phyloP scores from a whole-genome alignment of 2,797 vertebrate genomes.

The Masticophis lateralis region DNA sequence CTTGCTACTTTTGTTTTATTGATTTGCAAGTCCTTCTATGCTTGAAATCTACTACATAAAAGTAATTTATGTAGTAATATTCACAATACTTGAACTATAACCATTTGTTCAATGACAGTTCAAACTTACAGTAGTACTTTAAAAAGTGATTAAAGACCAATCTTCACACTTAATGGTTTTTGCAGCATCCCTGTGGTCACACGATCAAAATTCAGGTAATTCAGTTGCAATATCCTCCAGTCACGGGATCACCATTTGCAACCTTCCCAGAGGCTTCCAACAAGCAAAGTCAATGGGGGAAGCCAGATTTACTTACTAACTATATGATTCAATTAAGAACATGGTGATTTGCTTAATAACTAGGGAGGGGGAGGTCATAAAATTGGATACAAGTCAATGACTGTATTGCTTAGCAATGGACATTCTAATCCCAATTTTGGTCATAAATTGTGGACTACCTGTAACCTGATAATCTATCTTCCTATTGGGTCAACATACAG shows the following conservation, averaged over 20 bases:
- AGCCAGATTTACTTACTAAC: not conserved
- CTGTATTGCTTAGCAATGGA: not conserved
- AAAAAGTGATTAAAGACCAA: not conserved
- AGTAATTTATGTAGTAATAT: not conserved
- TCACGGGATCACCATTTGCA: not conserved
- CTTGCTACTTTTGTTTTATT: not conserved
- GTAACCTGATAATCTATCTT: not conserved
- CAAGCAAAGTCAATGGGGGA: not conserved
- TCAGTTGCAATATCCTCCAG: not conserved
- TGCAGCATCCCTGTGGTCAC: not conserved
- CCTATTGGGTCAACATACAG: not conserved
- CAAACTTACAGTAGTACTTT: not conserved
- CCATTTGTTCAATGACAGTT: not conserved
- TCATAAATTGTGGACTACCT: not conserved
- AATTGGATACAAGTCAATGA: not conserved
- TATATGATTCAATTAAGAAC: not conserved
- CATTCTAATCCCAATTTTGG: not conserved
- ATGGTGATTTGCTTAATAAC: not conserved
- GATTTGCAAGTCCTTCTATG: not conserved
- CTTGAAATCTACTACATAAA: not conserved
- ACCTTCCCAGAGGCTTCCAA: not conserved
- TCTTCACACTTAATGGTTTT: not conserved
- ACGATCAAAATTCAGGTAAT: not conserved
- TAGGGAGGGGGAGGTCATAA: not conserved
- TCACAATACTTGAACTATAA: not conserved